A percentile compares a stretch with the other conserved stretches of the same genome.
Evolutionary conservation across 2,888 invertebrate species (phyloP).

Genomic region (Himalopsyche japonica): DNA sequence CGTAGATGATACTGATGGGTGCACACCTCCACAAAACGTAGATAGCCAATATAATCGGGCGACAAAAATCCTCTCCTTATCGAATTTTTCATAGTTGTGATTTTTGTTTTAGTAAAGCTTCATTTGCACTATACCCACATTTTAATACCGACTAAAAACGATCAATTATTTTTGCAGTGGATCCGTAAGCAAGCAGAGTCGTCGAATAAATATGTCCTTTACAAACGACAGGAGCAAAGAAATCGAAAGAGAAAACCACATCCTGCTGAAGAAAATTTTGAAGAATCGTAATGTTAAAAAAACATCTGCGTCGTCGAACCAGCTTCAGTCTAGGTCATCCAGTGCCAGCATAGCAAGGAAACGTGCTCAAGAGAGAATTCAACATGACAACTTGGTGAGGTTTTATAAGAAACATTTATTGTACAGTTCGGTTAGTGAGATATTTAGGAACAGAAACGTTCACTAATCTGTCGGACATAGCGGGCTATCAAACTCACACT

Average conservation of each 20-base stretch:
- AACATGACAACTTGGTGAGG: constrained; percentile 61
- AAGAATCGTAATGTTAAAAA: constrained; percentile 49
- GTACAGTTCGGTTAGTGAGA: too few relatives aligned
- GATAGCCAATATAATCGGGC: too few relatives aligned
- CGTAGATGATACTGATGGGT: too few relatives aligned
- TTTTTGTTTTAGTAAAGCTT: too few relatives aligned
- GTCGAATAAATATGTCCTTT: constrained; percentile 60
- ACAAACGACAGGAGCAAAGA: constrained; percentile 63
- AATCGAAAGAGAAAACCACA: constrained; percentile 65
- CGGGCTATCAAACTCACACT: too few relatives aligned
- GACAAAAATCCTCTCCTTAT: too few relatives aligned
- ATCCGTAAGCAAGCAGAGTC: constrained; percentile 46
- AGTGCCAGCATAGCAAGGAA: constrained; percentile 59
- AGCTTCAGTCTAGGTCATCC: constrained; percentile 45
- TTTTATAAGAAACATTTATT: too few relatives aligned
- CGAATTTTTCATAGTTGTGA: neutral
- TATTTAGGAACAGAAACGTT: too few relatives aligned
- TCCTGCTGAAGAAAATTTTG: constrained; percentile 61
- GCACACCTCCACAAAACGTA: too few relatives aligned
- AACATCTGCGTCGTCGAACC: constrained; percentile 42
- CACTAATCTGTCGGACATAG: too few relatives aligned
- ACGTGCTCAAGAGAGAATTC: constrained; percentile 60
- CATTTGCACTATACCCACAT: too few relatives aligned
- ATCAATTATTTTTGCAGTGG: neutral
- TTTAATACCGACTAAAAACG: too few relatives aligned